phyloP scores from a whole-genome alignment of 1,140 invertebrate genomes.

The Habropoda laboriosa region DNA sequence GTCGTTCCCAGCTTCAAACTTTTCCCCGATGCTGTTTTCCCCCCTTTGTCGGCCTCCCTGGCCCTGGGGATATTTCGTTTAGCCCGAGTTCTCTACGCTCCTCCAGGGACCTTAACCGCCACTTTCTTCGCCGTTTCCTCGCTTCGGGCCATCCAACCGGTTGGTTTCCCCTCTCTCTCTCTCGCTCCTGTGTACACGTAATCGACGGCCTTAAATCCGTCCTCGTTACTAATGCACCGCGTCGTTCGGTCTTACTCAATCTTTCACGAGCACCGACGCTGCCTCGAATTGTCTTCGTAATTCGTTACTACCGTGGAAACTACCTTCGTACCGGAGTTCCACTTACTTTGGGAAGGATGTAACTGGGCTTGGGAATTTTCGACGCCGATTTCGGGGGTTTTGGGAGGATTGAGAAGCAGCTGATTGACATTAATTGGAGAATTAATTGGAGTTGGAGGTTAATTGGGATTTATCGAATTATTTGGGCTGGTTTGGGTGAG shows the following conservation, averaged over 20 bases:
- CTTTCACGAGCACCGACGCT: neutral
- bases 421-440: too few relatives aligned
- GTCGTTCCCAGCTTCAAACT: neutral
- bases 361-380: too few relatives aligned
- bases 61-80: slow-evolving; percentile 48
- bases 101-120: neutral
- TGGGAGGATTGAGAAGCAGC: too few relatives aligned
- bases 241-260: neutral
- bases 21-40: slow-evolving; percentile 34
- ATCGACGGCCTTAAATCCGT: neutral
- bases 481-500: too few relatives aligned
- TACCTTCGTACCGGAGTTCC: neutral
- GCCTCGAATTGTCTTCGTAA: neutral
- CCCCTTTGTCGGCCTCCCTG: slow-evolving; percentile 6
- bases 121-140: slow-evolving; percentile 8
- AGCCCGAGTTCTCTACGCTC: slow-evolving; percentile 28
- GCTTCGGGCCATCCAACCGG: neutral
- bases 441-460: too few relatives aligned
- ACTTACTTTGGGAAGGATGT: too few relatives aligned
- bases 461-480: too few relatives aligned
- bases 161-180: too few relatives aligned
- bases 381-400: too few relatives aligned
- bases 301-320: neutral
- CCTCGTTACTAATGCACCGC: slow-evolving; percentile 3
- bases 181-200: too few relatives aligned